Evolutionary conservation across 92 coral and sea anemone genomes (phyloP).

Genomic region (Phenganax marumi): DNA sequence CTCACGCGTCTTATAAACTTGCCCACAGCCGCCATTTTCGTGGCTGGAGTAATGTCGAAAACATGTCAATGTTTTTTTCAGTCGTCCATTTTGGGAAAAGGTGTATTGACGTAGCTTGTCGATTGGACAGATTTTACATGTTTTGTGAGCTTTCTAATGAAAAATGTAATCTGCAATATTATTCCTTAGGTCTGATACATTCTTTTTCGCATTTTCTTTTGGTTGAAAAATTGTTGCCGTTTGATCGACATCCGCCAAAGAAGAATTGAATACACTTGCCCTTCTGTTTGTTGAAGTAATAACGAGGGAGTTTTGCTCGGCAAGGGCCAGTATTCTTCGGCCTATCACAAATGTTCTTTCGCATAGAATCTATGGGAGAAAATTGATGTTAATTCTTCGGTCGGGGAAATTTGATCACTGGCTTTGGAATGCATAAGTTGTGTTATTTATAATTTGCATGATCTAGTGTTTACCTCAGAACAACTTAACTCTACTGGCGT

Average conservation of each 20-base stretch:
- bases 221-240: constrained; percentile 70
- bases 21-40: too few relatives aligned
- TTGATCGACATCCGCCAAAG: constrained; percentile 64
- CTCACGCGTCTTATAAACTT: too few relatives aligned
- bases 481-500: too few relatives aligned
- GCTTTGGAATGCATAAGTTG: neutral
- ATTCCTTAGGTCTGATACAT: constrained; percentile 43
- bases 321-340: constrained; percentile 65
- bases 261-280: constrained; percentile 61
- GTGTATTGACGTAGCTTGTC: too few relatives aligned
- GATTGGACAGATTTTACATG: too few relatives aligned
- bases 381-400: neutral
- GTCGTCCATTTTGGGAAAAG: too few relatives aligned
- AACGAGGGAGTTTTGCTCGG: constrained; percentile 48
- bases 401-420: neutral
- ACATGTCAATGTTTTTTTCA: too few relatives aligned
- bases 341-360: constrained; percentile 56
- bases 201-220: constrained; percentile 66
- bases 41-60: too few relatives aligned
- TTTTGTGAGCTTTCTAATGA: too few relatives aligned
- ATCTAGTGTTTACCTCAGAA: too few relatives aligned
- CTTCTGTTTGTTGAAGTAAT: constrained; percentile 59
- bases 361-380: neutral
- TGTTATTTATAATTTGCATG: too few relatives aligned
- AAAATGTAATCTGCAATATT: neutral